Conservation (phyloP, 2,797 vertebrate genomes). For the Epinephelus malabaricus region DNA sequence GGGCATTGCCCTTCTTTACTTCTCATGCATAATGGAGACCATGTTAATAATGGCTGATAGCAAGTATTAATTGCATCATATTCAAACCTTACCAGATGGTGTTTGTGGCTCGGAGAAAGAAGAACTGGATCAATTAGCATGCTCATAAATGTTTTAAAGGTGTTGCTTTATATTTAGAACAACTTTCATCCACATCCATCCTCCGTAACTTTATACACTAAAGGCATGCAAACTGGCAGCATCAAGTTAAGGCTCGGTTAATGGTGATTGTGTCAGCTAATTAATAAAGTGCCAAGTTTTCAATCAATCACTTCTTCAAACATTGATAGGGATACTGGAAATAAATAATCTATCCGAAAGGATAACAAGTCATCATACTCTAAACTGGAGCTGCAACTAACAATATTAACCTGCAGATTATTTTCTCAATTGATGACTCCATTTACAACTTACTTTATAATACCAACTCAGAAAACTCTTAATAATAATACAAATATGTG, state of each 20-base stretch:
- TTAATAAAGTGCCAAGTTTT: conserved; percentile 1
- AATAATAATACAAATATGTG: not conserved
- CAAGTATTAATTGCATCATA: conserved; percentile 61
- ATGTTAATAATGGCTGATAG: conserved; percentile 48
- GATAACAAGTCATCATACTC: not conserved
- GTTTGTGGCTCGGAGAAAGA: conserved; percentile 26
- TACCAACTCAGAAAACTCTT: not conserved
- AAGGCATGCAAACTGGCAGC: not conserved
- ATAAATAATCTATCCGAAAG: not conserved
- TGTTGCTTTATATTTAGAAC: conserved; percentile 27
- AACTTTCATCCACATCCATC: conserved; percentile 34
- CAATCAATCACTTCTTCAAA: conserved; percentile 22
- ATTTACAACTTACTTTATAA: not conserved
- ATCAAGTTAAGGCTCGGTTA: conserved; percentile 13
- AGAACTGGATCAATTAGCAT: conserved; percentile 66
- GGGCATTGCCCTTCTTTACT: conserved; percentile 43
- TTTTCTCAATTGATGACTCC: not conserved
- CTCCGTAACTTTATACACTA: conserved; percentile 8
- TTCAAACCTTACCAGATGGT: conserved; percentile 61
- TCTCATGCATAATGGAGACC: conserved; percentile 76
- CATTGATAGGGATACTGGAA: not conserved
- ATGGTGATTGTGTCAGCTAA: conserved; percentile 15
- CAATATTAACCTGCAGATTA: not conserved
- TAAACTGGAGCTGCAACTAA: not conserved
- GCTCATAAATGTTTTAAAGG: conserved; percentile 67